phyloP scores from a whole-genome alignment of 2,797 vertebrate species.

The Ficedula albicollis region DNA sequence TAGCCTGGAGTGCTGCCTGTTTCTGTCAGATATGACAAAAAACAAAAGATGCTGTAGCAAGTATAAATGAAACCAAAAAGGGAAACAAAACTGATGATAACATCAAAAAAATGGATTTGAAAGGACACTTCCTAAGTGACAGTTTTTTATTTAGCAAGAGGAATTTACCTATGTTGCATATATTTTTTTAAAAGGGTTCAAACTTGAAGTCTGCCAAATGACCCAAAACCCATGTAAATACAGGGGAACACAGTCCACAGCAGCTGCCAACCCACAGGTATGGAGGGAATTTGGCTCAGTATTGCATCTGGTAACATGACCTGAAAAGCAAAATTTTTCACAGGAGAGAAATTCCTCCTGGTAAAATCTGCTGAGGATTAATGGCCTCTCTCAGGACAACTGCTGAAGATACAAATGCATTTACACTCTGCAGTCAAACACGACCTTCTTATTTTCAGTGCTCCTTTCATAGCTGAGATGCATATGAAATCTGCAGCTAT shows the following conservation, averaged over 20 bases:
- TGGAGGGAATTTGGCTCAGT: conserved; percentile 18
- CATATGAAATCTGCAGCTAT: background rate
- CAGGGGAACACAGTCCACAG: background rate
- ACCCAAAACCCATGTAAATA: background rate
- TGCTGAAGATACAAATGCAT: background rate
- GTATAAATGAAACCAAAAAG: background rate
- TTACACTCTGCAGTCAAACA: background rate
- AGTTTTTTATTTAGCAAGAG: background rate
- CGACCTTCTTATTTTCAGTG: background rate
- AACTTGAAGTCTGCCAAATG: background rate
- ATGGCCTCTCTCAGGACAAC: background rate
- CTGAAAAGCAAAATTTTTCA: background rate
- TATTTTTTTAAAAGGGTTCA: background rate
- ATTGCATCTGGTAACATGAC: background rate
- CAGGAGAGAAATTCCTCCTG: background rate
- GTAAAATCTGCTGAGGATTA: conserved; percentile 2
- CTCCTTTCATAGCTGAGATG: background rate
- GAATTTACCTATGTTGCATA: background rate
- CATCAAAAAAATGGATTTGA: background rate
- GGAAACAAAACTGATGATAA: background rate
- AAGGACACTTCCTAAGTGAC: background rate
- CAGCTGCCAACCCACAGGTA: background rate
- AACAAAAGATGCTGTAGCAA: background rate
- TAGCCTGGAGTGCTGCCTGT: background rate
- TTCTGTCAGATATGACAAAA: background rate